Conservation (phyloP, 2,888 invertebrate genomes). For the Lamproptera curius region DNA sequence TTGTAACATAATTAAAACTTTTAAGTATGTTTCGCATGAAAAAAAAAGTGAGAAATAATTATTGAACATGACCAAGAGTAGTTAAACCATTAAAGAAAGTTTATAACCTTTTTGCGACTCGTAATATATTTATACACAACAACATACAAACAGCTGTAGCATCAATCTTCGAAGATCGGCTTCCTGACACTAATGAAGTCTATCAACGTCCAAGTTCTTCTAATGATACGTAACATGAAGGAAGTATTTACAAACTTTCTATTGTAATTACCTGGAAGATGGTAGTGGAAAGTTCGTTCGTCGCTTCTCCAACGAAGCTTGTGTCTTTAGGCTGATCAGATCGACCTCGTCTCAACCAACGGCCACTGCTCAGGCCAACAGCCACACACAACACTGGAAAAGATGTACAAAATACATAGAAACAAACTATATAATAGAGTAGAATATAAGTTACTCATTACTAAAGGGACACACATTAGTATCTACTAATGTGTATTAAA, state of each 20-base stretch:
- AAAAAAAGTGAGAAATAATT: too few species aligned
- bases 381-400: slow-evolving; percentile 51
- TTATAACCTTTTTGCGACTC: too few species aligned
- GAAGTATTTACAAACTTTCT: slow-evolving; percentile 7
- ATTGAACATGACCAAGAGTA: too few species aligned
- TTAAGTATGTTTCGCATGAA: too few species aligned
- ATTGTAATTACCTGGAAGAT: slow-evolving; percentile 65
- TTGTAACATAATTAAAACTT: too few species aligned
- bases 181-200: slow-evolving; percentile 3
- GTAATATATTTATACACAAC: too few species aligned
- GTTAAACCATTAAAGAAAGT: too few species aligned
- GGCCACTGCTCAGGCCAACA: slow-evolving; percentile 48
- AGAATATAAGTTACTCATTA: too few species aligned
- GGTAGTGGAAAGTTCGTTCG: slow-evolving; percentile 70
- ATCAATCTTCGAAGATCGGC: slow-evolving; percentile 5
- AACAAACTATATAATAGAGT: too few species aligned
- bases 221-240: slow-evolving; percentile 5
- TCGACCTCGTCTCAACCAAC: slow-evolving; percentile 59
- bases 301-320: slow-evolving; percentile 72
- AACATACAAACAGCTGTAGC: neutral
- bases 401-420: slow-evolving; percentile 5
- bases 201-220: too few species aligned
- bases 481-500: too few species aligned
- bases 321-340: slow-evolving; percentile 51
- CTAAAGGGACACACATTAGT: too few species aligned